Base-by-base conservation (phyloP, 2,888 invertebrate genomes). In the Acleris literana region DNA sequence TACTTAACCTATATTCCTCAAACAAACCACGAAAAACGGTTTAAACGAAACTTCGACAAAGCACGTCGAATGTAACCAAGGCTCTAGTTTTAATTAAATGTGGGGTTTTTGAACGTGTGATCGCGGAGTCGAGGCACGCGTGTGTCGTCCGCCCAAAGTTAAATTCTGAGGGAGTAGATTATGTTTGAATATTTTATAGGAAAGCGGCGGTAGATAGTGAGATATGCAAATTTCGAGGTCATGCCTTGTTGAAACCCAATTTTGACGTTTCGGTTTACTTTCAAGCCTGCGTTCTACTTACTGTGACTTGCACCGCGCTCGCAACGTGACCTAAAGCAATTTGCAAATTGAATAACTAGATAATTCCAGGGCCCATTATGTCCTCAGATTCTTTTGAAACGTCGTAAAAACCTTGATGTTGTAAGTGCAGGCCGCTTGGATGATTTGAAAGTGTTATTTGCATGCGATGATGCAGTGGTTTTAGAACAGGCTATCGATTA, bases 141-240 rank as follows among this genome's bases (percentile, higher is more conserved):
- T 69, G 64, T 69, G 68, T 75, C 67, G 69, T 71, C 61, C 68
- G 68, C 71, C 68, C 69, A 74, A 79, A 72, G 77, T 76, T 78
- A 76, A 78, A 69, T 79, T 78, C 71, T 70, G 69, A 74, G 75
- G 74, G 72, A 72, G 74, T 75, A 78, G 75, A 77, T 76, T 76
- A 79, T 76, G 79, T 78, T 81, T 82, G 80, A 83, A 85, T 82
- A 81, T 84, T 82, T 79, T 74, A 83, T 80, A 78, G 77, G 72
- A 76, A 77, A 74, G 73, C 71, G 71, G 74, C 70, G 51, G 61
- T 65, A 68, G 69, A 70, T 69, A 68, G 69, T 71, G 70, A 67
- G 73, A 78, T 81, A 85, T 83, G 83, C 78, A 83, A 84, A 85
- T 85, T 76, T 70, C 63, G 78, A 76, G 76, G 70, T 64, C 76